These are phyloP conservation scores for Trichomalopsis sarcophagae DNA, from an alignment of 1,140 invertebrate genomes.

Conservation along the genomic window DNA sequence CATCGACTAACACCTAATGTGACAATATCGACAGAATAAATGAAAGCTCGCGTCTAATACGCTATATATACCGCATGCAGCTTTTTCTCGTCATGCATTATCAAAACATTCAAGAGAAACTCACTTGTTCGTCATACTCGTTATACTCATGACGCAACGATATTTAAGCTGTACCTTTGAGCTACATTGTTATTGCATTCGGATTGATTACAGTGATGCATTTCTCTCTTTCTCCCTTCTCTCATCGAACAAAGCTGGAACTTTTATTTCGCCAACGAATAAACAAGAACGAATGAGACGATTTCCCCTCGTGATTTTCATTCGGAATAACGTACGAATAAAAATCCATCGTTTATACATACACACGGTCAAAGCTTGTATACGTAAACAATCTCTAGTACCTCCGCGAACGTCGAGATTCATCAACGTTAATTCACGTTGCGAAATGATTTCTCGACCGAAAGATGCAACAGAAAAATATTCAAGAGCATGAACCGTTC, in stretches of 20 bases:
- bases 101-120: conserved; percentile 33
- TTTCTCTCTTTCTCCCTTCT: background rate
- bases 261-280: background rate
- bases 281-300: background rate
- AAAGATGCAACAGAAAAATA: background rate
- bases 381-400: background rate
- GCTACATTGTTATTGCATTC: background rate
- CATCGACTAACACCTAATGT: background rate
- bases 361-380: no score
- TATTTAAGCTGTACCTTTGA: background rate
- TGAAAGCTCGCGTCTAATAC: background rate
- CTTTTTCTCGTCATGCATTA: conserved; percentile 7
- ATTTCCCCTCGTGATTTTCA: background rate
- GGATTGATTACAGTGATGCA: background rate
- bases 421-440: no score
- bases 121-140: background rate
- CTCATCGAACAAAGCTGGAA: background rate
- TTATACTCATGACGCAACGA: background rate
- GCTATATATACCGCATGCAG: conserved; percentile 15
- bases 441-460: background rate
- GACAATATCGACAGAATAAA: conserved; percentile 13
- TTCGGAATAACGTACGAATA: background rate
- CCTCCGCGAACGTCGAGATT: background rate
- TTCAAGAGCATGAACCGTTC: conserved; percentile 15
- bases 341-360: background rate